Percentiles rank a stretch among this genome's conserved stretches.
Conservation (phyloP, 2,888 invertebrate species). For the Ceraclea dissimilis region DNA sequence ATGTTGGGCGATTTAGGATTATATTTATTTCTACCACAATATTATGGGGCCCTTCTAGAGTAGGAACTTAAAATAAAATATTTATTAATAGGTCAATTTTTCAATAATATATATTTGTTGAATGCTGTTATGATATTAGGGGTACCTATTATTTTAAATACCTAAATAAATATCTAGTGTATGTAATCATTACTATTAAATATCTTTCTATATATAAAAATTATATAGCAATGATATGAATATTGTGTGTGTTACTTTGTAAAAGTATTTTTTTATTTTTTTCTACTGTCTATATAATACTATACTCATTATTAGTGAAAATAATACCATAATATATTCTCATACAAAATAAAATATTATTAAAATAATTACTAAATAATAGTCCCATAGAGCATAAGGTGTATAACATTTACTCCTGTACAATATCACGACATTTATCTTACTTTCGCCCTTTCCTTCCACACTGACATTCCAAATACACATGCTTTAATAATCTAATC, state of each 20-base stretch:
- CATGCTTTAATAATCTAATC: neutral
- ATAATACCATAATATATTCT: conserved; percentile 1
- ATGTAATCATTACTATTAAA: neutral
- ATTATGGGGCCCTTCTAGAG: neutral
- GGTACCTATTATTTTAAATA: neutral
- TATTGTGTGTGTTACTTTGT: conserved; percentile 12
- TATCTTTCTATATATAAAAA: too few relatives aligned
- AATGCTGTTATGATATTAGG: conserved; percentile 16
- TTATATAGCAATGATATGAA: neutral
- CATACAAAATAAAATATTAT: conserved; percentile 2
- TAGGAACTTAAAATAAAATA: neutral
- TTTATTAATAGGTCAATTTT: neutral
- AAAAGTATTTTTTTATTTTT: conserved; percentile 22
- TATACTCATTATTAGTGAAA: neutral
- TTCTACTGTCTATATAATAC: conserved; percentile 14
- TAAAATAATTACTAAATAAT: neutral
- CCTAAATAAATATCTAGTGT: neutral
- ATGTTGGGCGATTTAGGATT: too few relatives aligned
- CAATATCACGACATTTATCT: neutral
- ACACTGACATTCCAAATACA: neutral
- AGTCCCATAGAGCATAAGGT: neutral
- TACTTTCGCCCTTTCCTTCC: neutral
- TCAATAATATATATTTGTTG: conserved; percentile 8
- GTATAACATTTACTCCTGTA: neutral
- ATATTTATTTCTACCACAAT: neutral